These are phyloP conservation scores for Cassiopea xamachana DNA, from an alignment of 30 jellyfish, hydroid and myxozoan species.

Conservation along the genomic window DNA sequence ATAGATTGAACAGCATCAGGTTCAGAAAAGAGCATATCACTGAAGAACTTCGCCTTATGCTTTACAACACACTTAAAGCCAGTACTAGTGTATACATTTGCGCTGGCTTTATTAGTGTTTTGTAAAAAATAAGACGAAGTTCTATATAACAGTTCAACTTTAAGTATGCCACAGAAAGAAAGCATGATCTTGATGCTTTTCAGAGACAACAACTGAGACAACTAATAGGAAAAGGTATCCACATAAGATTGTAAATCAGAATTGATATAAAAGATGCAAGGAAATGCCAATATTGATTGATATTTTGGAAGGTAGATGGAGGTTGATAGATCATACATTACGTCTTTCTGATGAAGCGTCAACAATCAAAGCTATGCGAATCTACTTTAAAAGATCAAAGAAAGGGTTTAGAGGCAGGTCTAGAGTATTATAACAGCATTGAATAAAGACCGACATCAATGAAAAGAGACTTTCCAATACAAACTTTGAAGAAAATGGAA, in stretches of 20 bases:
- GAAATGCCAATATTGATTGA: slow-evolving; percentile 36
- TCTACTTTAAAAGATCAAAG: slow-evolving; percentile 39
- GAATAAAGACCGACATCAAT: slow-evolving; percentile 41
- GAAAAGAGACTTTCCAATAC: slow-evolving; percentile 17
- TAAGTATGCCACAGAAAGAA: neutral
- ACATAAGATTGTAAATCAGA: slow-evolving; percentile 2
- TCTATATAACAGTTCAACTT: neutral
- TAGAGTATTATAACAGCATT: slow-evolving; percentile 37
- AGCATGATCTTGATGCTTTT: neutral
- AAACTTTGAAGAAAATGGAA: slow-evolving; percentile 8
- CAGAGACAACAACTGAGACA: neutral
- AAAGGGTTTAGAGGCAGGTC: slow-evolving; percentile 56
- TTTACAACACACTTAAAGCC: neutral
- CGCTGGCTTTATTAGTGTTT: too few species aligned
- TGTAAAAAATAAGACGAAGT: too few species aligned
- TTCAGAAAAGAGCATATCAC: neutral
- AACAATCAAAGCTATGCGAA: slow-evolving; percentile 45
- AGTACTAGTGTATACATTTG: too few species aligned
- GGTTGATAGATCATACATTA: slow-evolving; percentile 47
- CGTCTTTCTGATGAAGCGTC: slow-evolving; percentile 47
- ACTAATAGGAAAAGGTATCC: neutral
- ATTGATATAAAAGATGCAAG: slow-evolving; percentile 31
- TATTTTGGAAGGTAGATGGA: slow-evolving; percentile 50
- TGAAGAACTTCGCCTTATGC: neutral
- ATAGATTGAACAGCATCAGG: neutral